These are phyloP conservation scores for Helicoverpa armigera DNA, from an alignment of 1,140 invertebrate genomes.

Conservation along the genomic window DNA sequence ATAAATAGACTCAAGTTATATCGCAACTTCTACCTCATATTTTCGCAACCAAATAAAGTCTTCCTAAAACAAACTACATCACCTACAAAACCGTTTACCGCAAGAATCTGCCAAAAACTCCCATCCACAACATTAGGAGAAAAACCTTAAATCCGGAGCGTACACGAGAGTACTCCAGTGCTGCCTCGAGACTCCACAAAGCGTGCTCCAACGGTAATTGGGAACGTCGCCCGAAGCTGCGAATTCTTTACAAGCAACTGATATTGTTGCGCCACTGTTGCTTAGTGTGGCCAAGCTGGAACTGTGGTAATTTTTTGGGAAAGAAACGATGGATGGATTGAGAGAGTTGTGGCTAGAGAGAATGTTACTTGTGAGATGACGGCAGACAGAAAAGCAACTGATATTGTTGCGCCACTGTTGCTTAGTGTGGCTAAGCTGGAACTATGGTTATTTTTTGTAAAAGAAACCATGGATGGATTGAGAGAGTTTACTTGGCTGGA, in stretches of 20 bases:
- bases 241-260: not conserved
- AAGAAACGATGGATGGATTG: not conserved
- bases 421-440: not conserved
- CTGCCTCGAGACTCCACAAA: constrained; percentile 17
- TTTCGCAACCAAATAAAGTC: too few species aligned
- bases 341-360: too few species aligned
- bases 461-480: not conserved
- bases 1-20: too few species aligned
- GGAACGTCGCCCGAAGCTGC: constrained; percentile 24
- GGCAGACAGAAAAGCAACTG: not conserved
- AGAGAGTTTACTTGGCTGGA: too few species aligned
- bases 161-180: constrained; percentile 1
- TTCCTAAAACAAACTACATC: too few species aligned
- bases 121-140: too few species aligned
- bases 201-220: constrained; percentile 19
- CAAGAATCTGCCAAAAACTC: too few species aligned
- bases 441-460: not conserved
- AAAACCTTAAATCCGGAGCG: not conserved
- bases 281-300: not conserved
- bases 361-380: too few species aligned
- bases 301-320: not conserved
- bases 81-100: too few species aligned
- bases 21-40: too few species aligned
- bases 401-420: constrained; percentile 16
- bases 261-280: constrained; percentile 16